These are phyloP conservation scores for Drosophila tropicalis DNA, from an alignment of 1,140 invertebrate genomes.

Conservation along the genomic window DNA sequence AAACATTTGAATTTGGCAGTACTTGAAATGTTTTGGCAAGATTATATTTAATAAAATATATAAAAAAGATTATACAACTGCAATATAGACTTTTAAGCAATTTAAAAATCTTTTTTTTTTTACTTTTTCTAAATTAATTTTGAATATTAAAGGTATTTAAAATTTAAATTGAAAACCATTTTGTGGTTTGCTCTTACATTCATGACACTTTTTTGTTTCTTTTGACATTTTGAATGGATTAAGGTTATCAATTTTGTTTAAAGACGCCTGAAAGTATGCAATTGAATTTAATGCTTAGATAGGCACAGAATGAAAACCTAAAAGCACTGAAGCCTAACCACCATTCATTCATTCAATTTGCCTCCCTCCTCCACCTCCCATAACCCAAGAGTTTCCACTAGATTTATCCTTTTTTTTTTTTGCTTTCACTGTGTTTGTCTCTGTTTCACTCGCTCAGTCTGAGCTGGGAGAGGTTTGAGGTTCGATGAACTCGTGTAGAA, in stretches of 20 bases:
- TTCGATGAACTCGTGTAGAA: slow-evolving; percentile 74
- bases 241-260: slow-evolving; percentile 7
- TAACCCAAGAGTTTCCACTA: slow-evolving; percentile 18
- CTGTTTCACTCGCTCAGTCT: slow-evolving; percentile 9
- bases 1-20: too few species aligned
- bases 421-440: slow-evolving; percentile 10
- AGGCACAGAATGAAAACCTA: neutral
- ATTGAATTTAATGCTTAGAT: slow-evolving; percentile 16
- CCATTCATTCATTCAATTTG: slow-evolving; percentile 56
- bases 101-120: too few species aligned
- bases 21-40: too few species aligned
- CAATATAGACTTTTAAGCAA: too few species aligned
- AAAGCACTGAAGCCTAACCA: slow-evolving; percentile 16
- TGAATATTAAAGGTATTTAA: too few species aligned
- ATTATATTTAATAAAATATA: too few species aligned
- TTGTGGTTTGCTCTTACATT: slow-evolving; percentile 20
- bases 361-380: slow-evolving; percentile 21
- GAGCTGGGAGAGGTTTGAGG: slow-evolving; percentile 40
- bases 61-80: too few species aligned
- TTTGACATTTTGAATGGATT: slow-evolving; percentile 38
- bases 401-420: slow-evolving; percentile 43
- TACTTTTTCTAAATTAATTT: too few species aligned
- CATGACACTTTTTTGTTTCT: neutral
- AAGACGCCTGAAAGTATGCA: slow-evolving; percentile 50
- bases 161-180: neutral